Conservation (phyloP, 2,113 vertebrate species). For the Calidris pygmaea region DNA sequence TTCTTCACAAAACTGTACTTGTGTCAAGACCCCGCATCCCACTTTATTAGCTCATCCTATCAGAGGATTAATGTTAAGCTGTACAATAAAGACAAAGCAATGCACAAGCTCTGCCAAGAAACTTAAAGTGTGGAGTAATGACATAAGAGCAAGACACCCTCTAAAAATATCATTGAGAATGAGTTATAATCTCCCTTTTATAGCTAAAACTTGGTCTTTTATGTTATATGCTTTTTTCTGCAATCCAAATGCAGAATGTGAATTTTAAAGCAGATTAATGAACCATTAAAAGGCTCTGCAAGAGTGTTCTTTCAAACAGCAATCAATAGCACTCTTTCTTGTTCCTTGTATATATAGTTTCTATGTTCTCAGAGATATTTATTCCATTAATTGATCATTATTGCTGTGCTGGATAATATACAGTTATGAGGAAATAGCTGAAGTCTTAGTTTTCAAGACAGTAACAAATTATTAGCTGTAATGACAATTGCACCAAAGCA, state of each 20-base stretch:
- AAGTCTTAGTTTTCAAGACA: slow-evolving; percentile 57
- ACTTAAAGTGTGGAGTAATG: slow-evolving; percentile 1
- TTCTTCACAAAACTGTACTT: neutral
- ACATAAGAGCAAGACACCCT: slow-evolving; percentile 48
- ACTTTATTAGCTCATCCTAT: neutral
- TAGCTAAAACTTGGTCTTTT: slow-evolving; percentile 60
- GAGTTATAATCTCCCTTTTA: slow-evolving; percentile 65
- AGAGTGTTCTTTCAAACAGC: slow-evolving; percentile 59
- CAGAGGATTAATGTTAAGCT: slow-evolving; percentile 31
- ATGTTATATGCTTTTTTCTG: slow-evolving; percentile 39
- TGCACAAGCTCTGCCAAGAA: slow-evolving; percentile 16
- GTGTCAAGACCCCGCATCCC: neutral
- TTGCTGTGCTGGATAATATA: slow-evolving; percentile 50
- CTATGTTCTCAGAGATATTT: slow-evolving; percentile 62
- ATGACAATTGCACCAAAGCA: slow-evolving; percentile 17
- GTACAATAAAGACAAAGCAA: slow-evolving; percentile 48
- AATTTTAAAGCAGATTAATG: slow-evolving; percentile 77
- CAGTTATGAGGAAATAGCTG: slow-evolving; percentile 62
- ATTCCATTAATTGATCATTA: slow-evolving; percentile 75
- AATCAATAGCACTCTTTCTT: slow-evolving; percentile 65
- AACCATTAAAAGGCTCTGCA: slow-evolving; percentile 65
- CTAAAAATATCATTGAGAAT: slow-evolving; percentile 60
- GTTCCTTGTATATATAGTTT: slow-evolving; percentile 32
- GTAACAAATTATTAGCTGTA: slow-evolving; percentile 62
- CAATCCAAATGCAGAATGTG: slow-evolving; percentile 59